Conservation (phyloP, 2,113 vertebrate species). For the Hassar affinis region DNA sequence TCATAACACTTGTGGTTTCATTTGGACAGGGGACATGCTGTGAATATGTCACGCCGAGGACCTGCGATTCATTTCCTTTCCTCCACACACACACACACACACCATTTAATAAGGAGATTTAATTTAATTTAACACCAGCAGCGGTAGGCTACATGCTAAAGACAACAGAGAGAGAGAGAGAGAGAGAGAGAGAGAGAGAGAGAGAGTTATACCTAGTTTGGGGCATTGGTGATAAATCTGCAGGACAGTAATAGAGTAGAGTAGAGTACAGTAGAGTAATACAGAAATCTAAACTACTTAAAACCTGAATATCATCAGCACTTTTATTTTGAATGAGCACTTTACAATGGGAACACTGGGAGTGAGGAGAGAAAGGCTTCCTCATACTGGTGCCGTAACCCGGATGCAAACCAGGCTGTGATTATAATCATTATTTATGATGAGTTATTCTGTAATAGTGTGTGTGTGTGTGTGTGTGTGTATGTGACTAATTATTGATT, state of each 20-base stretch:
- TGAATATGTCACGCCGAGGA: slow-evolving; percentile 52
- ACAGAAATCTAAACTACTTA: not conserved
- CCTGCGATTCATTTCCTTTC: slow-evolving; percentile 41
- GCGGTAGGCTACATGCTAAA: slow-evolving; percentile 26
- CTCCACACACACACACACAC: slow-evolving; percentile 26
- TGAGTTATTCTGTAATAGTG: no score
- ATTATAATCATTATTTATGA: no score
- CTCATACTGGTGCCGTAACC: not conserved
- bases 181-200: slow-evolving; percentile 27
- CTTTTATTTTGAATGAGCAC: not conserved
- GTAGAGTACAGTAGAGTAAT: not conserved
- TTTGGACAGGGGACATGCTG: slow-evolving; percentile 43
- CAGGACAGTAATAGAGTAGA: no score
- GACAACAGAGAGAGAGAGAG: slow-evolving; percentile 18
- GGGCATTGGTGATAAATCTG: not conserved
- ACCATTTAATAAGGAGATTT: slow-evolving; percentile 43
- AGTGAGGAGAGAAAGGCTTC: not conserved
- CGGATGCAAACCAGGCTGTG: no score
- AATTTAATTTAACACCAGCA: slow-evolving; percentile 40
- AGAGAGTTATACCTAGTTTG: not conserved
- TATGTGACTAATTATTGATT: no score
- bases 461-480: not conserved
- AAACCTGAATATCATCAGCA: not conserved
- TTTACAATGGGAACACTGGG: not conserved
- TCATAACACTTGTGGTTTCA: slow-evolving; percentile 41